Evolutionary conservation across 1,140 invertebrate species (phyloP).

Genomic region (Cherax quadricarinatus): DNA sequence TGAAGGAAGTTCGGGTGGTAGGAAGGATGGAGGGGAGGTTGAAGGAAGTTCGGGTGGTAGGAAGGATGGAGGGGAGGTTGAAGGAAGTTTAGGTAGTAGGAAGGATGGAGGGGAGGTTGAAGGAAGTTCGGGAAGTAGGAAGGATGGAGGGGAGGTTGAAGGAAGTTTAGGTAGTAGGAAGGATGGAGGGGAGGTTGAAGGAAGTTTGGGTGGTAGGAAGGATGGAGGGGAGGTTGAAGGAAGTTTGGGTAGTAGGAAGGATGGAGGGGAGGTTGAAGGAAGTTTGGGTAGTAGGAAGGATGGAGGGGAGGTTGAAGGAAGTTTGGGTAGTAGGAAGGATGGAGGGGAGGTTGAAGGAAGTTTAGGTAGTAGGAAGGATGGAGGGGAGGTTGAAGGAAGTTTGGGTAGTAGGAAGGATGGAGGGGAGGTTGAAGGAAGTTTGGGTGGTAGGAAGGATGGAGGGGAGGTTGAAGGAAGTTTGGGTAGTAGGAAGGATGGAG

Average conservation of each 20-base stretch:
- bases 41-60: too few species aligned
- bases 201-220: not conserved
- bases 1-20: not conserved
- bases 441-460: not conserved
- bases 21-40: not conserved
- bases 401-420: not conserved
- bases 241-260: not conserved
- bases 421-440: not conserved
- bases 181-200: slow-evolving; percentile 1
- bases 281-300: not conserved
- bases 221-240: not conserved
- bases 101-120: not conserved
- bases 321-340: too few species aligned
- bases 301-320: too few species aligned
- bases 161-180: not conserved
- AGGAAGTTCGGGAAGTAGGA: too few species aligned
- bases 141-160: not conserved
- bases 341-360: too few species aligned
- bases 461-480: not conserved
- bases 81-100: too few species aligned
- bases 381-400: too few species aligned
- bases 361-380: not conserved
- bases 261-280: not conserved
- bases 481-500: not conserved
- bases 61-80: too few species aligned